phyloP scores from a whole-genome alignment of 2,888 invertebrate genomes.

The Drosophila recens region DNA sequence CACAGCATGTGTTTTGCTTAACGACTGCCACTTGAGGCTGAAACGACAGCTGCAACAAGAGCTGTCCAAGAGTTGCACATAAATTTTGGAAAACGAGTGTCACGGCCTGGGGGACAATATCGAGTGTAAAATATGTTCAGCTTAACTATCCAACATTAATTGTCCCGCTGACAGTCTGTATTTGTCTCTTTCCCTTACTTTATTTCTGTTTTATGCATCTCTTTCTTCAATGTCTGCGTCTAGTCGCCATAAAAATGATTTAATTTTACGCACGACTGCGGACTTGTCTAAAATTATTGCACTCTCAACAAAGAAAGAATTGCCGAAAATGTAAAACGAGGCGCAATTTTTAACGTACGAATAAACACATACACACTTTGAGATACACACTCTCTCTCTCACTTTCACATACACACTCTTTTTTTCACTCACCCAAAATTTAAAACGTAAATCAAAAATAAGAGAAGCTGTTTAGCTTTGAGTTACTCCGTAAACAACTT shows the following conservation, averaged over 20 bases:
- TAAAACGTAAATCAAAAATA: background rate
- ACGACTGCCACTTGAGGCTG: conserved; percentile 53
- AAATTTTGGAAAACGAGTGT: conserved; percentile 46
- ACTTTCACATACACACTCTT: background rate
- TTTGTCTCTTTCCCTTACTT: conserved; percentile 4
- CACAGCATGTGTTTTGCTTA: conserved; percentile 57
- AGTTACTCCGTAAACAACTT: conserved; percentile 16
- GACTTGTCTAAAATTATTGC: conserved; percentile 50
- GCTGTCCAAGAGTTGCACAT: conserved; percentile 50
- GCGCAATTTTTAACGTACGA: conserved; percentile 22
- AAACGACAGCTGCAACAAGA: conserved; percentile 34
- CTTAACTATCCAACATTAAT: conserved; percentile 60
- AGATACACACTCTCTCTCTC: background rate
- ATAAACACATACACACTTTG: conserved; percentile 1
- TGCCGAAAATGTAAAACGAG: conserved; percentile 13
- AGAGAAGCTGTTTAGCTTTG: background rate
- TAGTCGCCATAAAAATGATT: conserved; percentile 75
- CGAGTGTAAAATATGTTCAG: conserved; percentile 55
- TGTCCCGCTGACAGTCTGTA: conserved; percentile 47
- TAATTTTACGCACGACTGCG: conserved; percentile 74
- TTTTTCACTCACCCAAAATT: background rate
- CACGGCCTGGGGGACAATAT: conserved; percentile 29
- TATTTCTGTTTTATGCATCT: background rate
- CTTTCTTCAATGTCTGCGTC: conserved; percentile 26
- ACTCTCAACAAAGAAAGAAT: conserved; percentile 18